A percentile compares a stretch with the other conserved stretches of the same genome.
These are phyloP conservation scores for Centropus bengalensis DNA, from an alignment of 2,113 vertebrate genomes.

Conservation along the genomic window DNA sequence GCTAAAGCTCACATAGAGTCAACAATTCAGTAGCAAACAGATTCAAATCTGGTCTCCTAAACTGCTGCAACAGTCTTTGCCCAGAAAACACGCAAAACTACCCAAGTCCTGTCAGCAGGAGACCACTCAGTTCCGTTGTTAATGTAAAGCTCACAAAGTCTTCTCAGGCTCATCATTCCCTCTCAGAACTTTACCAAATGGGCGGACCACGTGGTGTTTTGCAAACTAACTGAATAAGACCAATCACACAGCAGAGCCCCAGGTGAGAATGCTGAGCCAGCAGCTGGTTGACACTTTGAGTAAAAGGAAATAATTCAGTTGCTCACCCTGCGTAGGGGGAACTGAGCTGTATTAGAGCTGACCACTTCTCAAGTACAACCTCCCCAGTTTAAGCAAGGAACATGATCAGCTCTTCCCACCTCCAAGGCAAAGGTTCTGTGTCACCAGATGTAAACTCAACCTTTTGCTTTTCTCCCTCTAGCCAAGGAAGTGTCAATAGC, in stretches of 20 bases:
- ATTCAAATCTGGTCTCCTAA: neutral
- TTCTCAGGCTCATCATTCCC: neutral
- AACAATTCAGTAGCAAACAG: neutral
- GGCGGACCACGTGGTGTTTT: neutral
- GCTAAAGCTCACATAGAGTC: neutral
- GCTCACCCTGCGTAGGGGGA: rapidly evolving
- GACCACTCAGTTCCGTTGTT: rapidly evolving
- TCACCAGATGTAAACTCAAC: neutral
- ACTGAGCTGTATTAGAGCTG: neutral
- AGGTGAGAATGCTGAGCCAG: neutral
- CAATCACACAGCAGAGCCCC: neutral
- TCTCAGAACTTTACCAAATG: neutral
- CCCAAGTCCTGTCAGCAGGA: neutral
- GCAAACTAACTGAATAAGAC: neutral
- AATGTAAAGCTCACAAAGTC: neutral
- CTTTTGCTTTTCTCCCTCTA: neutral
- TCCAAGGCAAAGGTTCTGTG: neutral
- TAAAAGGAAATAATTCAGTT: neutral
- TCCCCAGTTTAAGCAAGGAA: neutral
- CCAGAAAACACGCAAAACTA: neutral
- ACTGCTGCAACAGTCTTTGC: neutral
- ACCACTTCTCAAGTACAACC: neutral
- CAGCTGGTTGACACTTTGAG: neutral
- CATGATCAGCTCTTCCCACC: neutral
- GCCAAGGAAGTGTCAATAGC: neutral